These are phyloP conservation scores for Branchellion lobata DNA, from an alignment of 2,888 invertebrate genomes.

Conservation along the genomic window DNA sequence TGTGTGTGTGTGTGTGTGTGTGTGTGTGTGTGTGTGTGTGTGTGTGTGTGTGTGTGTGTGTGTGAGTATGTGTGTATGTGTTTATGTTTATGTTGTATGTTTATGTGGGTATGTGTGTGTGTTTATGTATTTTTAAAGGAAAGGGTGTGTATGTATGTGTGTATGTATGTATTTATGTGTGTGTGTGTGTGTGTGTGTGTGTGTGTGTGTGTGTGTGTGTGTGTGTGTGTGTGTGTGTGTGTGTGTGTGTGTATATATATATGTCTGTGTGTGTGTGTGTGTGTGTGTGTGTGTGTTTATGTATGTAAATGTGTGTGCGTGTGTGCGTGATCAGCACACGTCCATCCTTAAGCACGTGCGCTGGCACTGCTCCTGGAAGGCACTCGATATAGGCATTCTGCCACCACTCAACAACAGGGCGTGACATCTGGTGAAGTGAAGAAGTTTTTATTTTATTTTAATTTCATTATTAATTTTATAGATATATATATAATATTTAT, in stretches of 20 bases:
- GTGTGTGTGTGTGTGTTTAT: neutral
- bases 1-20: too few relatives aligned
- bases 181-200: constrained; percentile 91
- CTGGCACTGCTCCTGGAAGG: constrained; percentile 42
- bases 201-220: constrained; percentile 64
- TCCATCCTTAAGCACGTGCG: constrained; percentile 38
- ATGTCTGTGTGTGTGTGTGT: constrained; percentile 17
- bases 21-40: too few relatives aligned
- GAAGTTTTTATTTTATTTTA: too few relatives aligned
- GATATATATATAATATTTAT: too few relatives aligned
- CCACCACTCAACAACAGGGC: constrained; percentile 39
- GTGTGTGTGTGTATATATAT: constrained; percentile 18
- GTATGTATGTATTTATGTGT: constrained; percentile 99
- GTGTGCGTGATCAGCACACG: constrained; percentile 31
- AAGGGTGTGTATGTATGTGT: too few relatives aligned
- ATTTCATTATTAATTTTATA: too few relatives aligned
- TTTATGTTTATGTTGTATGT: too few relatives aligned
- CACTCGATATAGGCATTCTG: constrained; percentile 41
- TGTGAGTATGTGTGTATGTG: too few relatives aligned
- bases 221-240: constrained; percentile 32
- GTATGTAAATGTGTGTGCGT: neutral
- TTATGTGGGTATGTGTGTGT: too few relatives aligned
- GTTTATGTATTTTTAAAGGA: too few relatives aligned
- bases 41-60: too few relatives aligned
- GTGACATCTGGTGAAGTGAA: constrained; percentile 39